Percentiles rank a stretch among this genome's conserved stretches.
Conservation (phyloP, 2,888 invertebrate genomes). For the Aplocera efformata region DNA sequence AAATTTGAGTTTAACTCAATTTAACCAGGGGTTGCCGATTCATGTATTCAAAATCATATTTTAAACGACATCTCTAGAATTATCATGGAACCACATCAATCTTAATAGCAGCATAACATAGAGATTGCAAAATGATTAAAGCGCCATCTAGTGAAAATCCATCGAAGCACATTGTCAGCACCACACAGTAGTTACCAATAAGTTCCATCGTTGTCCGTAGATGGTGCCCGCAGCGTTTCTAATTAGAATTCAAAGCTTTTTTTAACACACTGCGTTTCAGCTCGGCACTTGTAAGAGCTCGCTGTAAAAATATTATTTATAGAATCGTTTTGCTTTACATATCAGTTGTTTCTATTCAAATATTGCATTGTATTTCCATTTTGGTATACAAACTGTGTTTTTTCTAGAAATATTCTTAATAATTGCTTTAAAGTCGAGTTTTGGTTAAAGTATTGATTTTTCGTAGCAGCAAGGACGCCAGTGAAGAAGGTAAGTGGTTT, state of each 20-base stretch:
- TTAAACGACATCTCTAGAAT: slow-evolving; percentile 27
- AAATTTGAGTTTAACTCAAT: too few relatives aligned
- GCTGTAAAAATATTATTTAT: slow-evolving; percentile 19
- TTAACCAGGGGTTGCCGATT: too few relatives aligned
- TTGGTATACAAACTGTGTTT: background rate
- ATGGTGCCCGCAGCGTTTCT: slow-evolving; percentile 6
- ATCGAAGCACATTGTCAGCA: background rate
- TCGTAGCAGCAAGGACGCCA: slow-evolving; percentile 10
- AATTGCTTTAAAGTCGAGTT: background rate
- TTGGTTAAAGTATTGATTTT: slow-evolving; percentile 20
- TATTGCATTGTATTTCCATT: background rate
- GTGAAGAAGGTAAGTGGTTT: slow-evolving; percentile 10
- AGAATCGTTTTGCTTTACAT: slow-evolving; percentile 10
- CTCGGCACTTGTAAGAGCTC: slow-evolving; percentile 18
- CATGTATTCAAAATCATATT: too few relatives aligned
- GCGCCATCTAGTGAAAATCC: slow-evolving; percentile 6
- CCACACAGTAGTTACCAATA: background rate
- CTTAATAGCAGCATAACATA: too few relatives aligned
- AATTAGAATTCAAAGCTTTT: slow-evolving; percentile 9
- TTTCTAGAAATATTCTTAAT: background rate
- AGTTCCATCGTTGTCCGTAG: slow-evolving; percentile 24
- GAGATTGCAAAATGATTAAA: background rate
- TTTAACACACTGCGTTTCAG: slow-evolving; percentile 14
- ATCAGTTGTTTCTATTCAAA: slow-evolving; percentile 1
- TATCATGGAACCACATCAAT: slow-evolving; percentile 10